These are phyloP conservation scores for Nothura maculosa DNA, from an alignment of 2,797 vertebrate genomes.

Conservation along the genomic window DNA sequence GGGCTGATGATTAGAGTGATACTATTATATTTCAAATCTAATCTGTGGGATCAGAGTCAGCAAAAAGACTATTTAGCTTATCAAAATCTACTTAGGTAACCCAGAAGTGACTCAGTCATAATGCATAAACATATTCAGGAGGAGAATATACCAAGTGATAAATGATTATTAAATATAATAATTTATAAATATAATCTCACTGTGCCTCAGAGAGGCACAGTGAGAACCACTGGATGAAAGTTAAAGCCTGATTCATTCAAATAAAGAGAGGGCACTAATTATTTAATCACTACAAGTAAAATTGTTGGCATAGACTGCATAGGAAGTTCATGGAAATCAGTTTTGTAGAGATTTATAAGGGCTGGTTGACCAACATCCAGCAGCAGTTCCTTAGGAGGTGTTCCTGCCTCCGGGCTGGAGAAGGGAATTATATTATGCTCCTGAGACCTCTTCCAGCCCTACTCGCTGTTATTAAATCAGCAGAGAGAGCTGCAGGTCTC, in stretches of 20 bases:
- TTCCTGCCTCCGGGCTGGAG: not conserved
- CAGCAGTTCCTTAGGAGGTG: not conserved
- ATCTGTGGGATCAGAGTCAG: slow-evolving; percentile 27
- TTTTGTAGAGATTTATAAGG: not conserved
- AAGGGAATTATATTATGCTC: not conserved
- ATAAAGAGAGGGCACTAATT: slow-evolving; percentile 28
- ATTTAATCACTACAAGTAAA: slow-evolving; percentile 32
- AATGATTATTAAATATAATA: not conserved
- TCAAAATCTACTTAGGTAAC: slow-evolving; percentile 47
- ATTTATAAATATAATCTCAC: too few species aligned
- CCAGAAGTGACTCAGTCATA: slow-evolving; percentile 26
- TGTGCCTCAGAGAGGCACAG: not conserved
- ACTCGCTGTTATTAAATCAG: not conserved
- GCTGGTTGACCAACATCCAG: not conserved
- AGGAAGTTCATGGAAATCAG: not conserved
- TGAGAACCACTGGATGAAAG: not conserved
- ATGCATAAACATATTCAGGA: slow-evolving; percentile 23
- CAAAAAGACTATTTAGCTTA: slow-evolving; percentile 56
- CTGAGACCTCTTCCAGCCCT: not conserved
- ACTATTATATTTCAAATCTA: slow-evolving; percentile 7
- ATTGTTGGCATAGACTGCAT: not conserved
- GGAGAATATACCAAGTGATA: not conserved
- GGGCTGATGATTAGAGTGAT: slow-evolving; percentile 20
- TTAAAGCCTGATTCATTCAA: slow-evolving; percentile 9
- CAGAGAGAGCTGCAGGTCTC: not conserved